phyloP scores from a whole-genome alignment of 30 jellyfish, hydroid and myxozoan species.

The Clytia hemisphaerica region DNA sequence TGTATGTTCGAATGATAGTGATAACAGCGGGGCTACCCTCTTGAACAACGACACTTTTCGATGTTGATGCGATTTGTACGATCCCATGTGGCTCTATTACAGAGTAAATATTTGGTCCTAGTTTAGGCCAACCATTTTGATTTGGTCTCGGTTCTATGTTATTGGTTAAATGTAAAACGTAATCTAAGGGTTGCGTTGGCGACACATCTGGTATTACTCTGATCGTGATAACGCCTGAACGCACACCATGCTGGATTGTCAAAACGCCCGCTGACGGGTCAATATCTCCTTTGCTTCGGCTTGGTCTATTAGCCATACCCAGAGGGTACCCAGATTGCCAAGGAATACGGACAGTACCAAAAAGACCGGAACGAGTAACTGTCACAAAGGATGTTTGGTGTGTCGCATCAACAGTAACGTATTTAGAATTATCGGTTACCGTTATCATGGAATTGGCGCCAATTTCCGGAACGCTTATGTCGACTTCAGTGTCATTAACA shows the following conservation, averaged over 20 bases:
- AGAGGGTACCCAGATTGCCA: slow-evolving; percentile 77
- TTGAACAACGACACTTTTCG: slow-evolving; percentile 24
- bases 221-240: slow-evolving; percentile 28
- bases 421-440: not conserved
- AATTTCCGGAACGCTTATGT: too few species aligned
- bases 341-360: slow-evolving; percentile 40
- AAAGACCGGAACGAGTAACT: slow-evolving; percentile 35
- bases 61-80: slow-evolving; percentile 40
- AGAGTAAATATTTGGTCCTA: slow-evolving; percentile 42
- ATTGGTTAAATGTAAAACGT: not conserved
- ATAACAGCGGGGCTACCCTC: slow-evolving; percentile 77
- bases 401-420: not conserved
- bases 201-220: slow-evolving; percentile 12
- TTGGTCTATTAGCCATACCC: slow-evolving; percentile 25
- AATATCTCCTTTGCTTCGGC: slow-evolving; percentile 30
- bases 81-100: slow-evolving; percentile 89
- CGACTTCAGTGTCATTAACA: too few species aligned
- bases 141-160: slow-evolving; percentile 43
- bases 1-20: slow-evolving; percentile 44
- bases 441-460: too few species aligned
- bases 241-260: slow-evolving; percentile 47
- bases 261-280: slow-evolving; percentile 53
- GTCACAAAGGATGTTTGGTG: not conserved
- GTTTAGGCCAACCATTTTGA: slow-evolving; percentile 49
- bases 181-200: not conserved